Conservation (phyloP, 2,797 vertebrate genomes). For the Lophotriccus pileatus region DNA sequence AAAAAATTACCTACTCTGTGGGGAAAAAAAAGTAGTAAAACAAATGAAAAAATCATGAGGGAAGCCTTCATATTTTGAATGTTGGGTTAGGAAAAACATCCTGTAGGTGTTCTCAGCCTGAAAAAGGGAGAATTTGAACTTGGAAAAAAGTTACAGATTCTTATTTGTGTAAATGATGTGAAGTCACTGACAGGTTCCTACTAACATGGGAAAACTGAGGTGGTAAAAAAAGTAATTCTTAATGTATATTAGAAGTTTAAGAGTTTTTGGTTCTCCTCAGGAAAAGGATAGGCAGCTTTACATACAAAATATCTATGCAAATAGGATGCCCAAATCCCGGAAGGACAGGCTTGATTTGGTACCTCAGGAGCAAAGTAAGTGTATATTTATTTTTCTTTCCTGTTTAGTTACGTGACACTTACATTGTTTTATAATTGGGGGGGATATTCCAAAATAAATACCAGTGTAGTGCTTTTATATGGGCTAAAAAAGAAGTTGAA, state of each 20-base stretch:
- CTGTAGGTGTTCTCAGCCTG: not conserved
- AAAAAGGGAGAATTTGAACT: not conserved
- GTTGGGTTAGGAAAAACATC: not conserved
- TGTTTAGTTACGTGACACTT: not conserved
- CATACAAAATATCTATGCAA: slow-evolving; percentile 79
- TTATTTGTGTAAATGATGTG: not conserved
- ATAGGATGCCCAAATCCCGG: slow-evolving; percentile 67
- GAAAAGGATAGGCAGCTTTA: slow-evolving; percentile 75
- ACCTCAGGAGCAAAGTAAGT: not conserved
- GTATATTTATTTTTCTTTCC: not conserved
- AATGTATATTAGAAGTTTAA: not conserved
- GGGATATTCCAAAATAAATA: not conserved
- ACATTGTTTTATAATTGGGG: not conserved
- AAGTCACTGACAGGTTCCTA: not conserved
- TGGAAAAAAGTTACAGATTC: not conserved
- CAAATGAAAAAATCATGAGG: not conserved
- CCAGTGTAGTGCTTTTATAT: not conserved
- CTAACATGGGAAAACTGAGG: not conserved
- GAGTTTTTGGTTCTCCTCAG: slow-evolving; percentile 59
- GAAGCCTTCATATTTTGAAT: not conserved
- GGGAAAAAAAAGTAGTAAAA: not conserved
- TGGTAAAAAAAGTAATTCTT: not conserved
- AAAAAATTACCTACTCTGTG: not conserved
- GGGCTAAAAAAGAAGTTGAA: not conserved
- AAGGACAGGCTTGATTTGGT: slow-evolving; percentile 36